A percentile compares a stretch with the other conserved stretches of the same genome.
Evolutionary conservation across 2,888 invertebrate species (phyloP).

Genomic region (Bruchidius siliquastri): DNA sequence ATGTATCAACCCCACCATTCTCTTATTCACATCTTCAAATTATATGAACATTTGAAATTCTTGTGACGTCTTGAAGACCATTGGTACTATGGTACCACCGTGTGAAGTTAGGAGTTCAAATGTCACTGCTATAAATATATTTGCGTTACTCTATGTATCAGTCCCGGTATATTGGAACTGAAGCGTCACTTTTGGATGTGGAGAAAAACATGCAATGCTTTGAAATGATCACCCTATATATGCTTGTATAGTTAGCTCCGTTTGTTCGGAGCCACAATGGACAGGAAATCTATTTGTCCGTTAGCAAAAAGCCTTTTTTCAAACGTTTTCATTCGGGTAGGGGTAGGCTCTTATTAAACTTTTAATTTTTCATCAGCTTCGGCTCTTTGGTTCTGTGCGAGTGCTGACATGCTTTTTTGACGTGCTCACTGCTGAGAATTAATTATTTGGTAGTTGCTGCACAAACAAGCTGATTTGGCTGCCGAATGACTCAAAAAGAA

Average conservation of each 20-base stretch:
- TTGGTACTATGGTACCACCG: too few species aligned
- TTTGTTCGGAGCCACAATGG: not conserved
- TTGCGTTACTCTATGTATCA: too few species aligned
- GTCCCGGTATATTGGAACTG: too few species aligned
- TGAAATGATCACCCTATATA: not conserved
- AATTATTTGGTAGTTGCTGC: not conserved
- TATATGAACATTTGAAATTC: too few species aligned
- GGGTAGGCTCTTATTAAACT: not conserved
- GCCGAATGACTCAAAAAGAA: not conserved
- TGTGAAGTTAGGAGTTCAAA: too few species aligned
- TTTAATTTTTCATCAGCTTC: not conserved
- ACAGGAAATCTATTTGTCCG: not conserved
- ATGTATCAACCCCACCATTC: too few species aligned
- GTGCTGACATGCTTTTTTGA: not conserved
- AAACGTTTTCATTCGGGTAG: not conserved
- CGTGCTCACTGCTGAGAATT: not conserved
- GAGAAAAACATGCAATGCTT: too few species aligned
- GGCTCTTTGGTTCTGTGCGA: not conserved
- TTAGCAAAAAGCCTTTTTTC: not conserved
- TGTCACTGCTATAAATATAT: too few species aligned
- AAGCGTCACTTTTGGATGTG: too few species aligned
- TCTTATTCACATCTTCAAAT: too few species aligned
- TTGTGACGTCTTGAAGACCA: too few species aligned
- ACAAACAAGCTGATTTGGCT: not conserved
- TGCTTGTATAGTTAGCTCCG: not conserved